A percentile compares a stretch with the other conserved stretches of the same genome.
phyloP scores from a whole-genome alignment of 2,113 vertebrate genomes.

The Notarius quadriscutis region DNA sequence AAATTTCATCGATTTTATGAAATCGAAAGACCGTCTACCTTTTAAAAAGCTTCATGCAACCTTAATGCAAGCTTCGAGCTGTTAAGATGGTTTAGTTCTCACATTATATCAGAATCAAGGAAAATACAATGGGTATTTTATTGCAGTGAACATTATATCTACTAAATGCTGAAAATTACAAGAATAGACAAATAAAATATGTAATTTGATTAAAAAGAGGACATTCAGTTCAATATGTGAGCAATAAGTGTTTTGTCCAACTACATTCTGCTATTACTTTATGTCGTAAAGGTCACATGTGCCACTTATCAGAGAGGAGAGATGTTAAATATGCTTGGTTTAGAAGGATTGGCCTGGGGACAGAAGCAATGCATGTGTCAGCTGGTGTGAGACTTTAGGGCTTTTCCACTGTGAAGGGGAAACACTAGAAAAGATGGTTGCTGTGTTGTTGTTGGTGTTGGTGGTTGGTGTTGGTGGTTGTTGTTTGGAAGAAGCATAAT shows the following conservation, averaged over 20 bases:
- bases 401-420: not conserved
- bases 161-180: not conserved
- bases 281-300: not conserved
- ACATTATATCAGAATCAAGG: not conserved
- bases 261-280: not conserved
- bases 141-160: not conserved
- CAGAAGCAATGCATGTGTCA: not conserved
- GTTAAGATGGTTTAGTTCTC: not conserved
- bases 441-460: not conserved
- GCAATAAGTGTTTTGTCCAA: too few relatives aligned
- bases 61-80: not conserved
- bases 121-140: not conserved
- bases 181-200: not conserved
- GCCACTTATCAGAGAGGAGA: not conserved
- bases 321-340: not conserved
- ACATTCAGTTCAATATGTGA: not conserved
- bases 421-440: not conserved
- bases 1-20: too few relatives aligned
- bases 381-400: not conserved
- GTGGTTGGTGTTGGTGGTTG: not conserved
- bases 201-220: not conserved
- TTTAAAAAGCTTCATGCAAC: conserved; percentile 10
- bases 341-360: not conserved
- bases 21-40: not conserved
- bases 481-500: not conserved